Percentiles rank a stretch among this genome's conserved stretches.
Conservation (phyloP, 2,797 vertebrate genomes). For the Macroramphosus scolopax region DNA sequence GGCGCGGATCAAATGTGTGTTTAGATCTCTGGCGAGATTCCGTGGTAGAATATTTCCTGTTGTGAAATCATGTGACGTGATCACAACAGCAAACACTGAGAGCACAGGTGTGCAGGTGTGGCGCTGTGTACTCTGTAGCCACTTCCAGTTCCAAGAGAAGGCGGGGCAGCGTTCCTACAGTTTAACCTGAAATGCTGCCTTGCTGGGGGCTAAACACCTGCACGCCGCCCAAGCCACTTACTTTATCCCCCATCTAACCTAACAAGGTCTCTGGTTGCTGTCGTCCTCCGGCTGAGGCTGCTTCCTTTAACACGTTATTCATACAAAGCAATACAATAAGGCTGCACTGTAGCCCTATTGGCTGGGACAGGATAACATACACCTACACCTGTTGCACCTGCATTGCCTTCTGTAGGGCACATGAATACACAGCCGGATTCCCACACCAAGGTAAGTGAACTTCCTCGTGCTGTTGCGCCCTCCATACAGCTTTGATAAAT, state of each 20-base stretch:
- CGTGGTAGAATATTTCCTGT: conserved; percentile 41
- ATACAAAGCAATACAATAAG: conserved; percentile 69
- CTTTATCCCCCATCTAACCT: conserved; percentile 27
- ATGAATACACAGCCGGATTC: conserved; percentile 65
- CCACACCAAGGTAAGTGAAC: conserved; percentile 70
- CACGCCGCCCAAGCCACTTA: conserved; percentile 35
- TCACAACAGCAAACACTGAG: conserved; percentile 14
- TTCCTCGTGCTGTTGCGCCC: conserved; percentile 52
- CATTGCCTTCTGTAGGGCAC: conserved; percentile 38
- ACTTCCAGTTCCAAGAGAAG: conserved; percentile 54
- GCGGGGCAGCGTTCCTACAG: conserved; percentile 70
- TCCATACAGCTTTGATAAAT: conserved; percentile 53
- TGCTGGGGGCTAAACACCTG: conserved; percentile 79
- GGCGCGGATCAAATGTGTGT: conserved; percentile 1
- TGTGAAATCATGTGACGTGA: conserved; percentile 48
- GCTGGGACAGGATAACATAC: conserved; percentile 57
- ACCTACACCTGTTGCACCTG: conserved; percentile 75
- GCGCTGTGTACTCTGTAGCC: conserved; percentile 49
- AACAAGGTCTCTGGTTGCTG: conserved; percentile 66
- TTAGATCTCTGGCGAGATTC: conserved; percentile 10
- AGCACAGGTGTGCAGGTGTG: conserved; percentile 64
- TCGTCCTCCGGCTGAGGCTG: conserved; percentile 43
- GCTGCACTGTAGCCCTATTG: conserved; percentile 47
- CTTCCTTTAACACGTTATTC: conserved; percentile 52
- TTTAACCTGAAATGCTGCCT: conserved; percentile 75